These are phyloP conservation scores for Threskiornis aethiopicus DNA, from an alignment of 2,797 vertebrate species.

Conservation along the genomic window DNA sequence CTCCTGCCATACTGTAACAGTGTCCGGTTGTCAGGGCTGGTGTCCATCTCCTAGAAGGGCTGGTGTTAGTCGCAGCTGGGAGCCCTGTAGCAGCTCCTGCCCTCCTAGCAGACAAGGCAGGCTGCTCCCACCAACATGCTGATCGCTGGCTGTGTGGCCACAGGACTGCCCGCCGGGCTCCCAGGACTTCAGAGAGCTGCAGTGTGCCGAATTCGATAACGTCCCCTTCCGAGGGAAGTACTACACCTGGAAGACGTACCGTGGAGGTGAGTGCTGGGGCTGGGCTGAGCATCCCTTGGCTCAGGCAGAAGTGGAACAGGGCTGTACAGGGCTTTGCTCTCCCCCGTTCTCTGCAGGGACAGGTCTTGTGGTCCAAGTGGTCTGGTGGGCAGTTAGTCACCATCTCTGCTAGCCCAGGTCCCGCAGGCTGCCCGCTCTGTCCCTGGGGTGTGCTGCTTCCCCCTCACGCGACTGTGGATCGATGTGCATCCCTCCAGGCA, in stretches of 20 bases:
- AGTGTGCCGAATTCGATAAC: constrained; percentile 92
- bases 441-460: background rate
- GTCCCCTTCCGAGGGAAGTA: constrained; percentile 95
- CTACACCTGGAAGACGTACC: constrained; percentile 96
- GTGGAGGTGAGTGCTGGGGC: constrained; percentile 83
- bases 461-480: rapidly evolving
- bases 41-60: background rate
- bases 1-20: background rate
- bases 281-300: background rate
- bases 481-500: background rate
- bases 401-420: background rate
- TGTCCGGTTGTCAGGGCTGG: background rate
- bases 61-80: background rate
- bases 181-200: constrained; percentile 93
- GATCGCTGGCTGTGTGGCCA: background rate
- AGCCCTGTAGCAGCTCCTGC: background rate
- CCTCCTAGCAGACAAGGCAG: background rate
- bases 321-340: background rate
- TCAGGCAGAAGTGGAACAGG: background rate
- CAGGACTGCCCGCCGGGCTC: constrained; percentile 91
- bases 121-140: rapidly evolving
- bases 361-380: rapidly evolving
- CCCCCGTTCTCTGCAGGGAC: background rate
- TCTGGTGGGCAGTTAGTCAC: background rate
- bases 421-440: rapidly evolving